Conservation (phyloP, 2,888 invertebrate species). For the Orchesellides sinensis region DNA sequence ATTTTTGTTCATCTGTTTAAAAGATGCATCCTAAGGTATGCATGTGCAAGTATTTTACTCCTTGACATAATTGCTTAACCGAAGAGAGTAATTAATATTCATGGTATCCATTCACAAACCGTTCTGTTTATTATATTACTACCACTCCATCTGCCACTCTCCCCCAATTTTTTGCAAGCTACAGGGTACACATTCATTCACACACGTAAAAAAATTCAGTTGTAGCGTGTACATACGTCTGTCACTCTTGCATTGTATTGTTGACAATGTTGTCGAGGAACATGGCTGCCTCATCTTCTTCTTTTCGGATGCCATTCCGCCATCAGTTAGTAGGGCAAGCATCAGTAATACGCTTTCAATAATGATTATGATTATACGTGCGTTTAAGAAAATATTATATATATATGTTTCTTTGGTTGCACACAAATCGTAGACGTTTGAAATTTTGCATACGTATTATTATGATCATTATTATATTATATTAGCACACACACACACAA, state of each 20-base stretch:
- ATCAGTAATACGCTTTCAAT: conserved; percentile 50
- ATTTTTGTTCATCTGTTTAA: background rate
- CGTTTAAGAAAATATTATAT: conserved; percentile 28
- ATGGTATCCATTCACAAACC: conserved; percentile 41
- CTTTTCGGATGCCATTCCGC: conserved; percentile 52
- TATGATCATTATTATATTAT: conserved; percentile 34
- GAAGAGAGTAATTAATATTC: conserved; percentile 64
- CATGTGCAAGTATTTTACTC: no score
- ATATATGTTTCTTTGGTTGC: conserved; percentile 12
- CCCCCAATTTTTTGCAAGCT: background rate
- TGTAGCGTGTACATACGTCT: background rate
- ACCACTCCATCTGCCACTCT: background rate
- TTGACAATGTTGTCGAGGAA: background rate
- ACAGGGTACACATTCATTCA: background rate
- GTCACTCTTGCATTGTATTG: background rate
- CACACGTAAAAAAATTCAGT: no score
- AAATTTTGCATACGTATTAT: conserved; percentile 25
- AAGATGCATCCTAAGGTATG: no score
- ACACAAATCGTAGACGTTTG: conserved; percentile 2
- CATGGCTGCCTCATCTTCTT: background rate
- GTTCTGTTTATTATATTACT: conserved; percentile 1
- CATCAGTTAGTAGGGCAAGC: conserved; percentile 64
- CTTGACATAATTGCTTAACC: conserved; percentile 69
- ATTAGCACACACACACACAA: conserved; percentile 58
- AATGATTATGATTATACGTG: conserved; percentile 41